Base-by-base conservation (phyloP, 2,797 vertebrate species). In the Meda fulgida region DNA sequence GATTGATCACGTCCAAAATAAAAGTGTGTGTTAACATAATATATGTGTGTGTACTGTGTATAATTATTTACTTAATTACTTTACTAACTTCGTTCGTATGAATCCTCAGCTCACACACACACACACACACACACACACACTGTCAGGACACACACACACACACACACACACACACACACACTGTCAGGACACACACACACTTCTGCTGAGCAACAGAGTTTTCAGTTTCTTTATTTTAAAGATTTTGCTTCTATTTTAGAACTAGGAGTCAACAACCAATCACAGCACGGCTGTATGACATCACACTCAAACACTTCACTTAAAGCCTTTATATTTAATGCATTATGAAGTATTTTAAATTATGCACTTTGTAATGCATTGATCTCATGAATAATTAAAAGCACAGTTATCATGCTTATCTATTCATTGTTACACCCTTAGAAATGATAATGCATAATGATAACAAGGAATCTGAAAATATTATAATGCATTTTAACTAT, bases 71-170 rank as follows among this genome's bases (percentile, higher is more conserved):
- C n/a, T n/a, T n/a, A n/a, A n/a, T n/a, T n/a, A n/a, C n/a, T n/a
- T n/a, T n/a, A n/a, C n/a, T n/a, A n/a, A n/a, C n/a, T n/a, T n/a
- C n/a, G n/a, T n/a, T n/a, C n/a, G 70, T 60, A 79, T 60, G 38
- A 63, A 78, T 38, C 67, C 58, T 55, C 83, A 38, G 26, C 67
- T 83, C 87, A 72, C 82, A 83, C 82, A 1, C 43, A 14, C 43
- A 14, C 43, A 14, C 43, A 10, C 87, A 72, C 82, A 83, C 82
- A 1, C 43, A 14, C 43, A 14, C 43, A 14, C 43, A 10, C 36
- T 31, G 31, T 31, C 31, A 31, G 31, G 31, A 83, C 82, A 1
- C 46, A 16, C 46, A 5, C 46, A 5, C 46, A 10, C 9, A 40
- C 40, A 0, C 40, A 40, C 40, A 11, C 40, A 40, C 40, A 40